phyloP scores from a whole-genome alignment of 2,888 invertebrate species.

The Aromia moschata region DNA sequence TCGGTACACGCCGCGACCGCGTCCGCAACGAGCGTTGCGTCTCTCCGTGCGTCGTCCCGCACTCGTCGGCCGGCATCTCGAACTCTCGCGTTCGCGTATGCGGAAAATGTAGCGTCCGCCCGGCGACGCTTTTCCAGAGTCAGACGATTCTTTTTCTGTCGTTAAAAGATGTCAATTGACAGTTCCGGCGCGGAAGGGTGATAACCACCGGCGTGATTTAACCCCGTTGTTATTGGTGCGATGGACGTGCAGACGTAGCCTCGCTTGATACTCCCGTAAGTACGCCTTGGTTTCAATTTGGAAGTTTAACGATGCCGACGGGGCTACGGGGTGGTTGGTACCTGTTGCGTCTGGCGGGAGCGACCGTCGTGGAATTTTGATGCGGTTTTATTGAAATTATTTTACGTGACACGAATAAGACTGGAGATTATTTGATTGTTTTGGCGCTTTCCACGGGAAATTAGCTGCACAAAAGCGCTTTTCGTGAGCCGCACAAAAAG shows the following conservation, averaged over 20 bases:
- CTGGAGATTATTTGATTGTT: background rate
- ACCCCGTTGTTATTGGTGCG: background rate
- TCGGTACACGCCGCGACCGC: background rate
- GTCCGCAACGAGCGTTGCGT: slow-evolving; percentile 9
- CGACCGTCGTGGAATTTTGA: background rate
- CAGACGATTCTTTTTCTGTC: too few species aligned
- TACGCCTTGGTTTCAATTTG: slow-evolving; percentile 6
- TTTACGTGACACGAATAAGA: background rate
- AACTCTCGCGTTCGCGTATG: too few species aligned
- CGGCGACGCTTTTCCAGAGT: too few species aligned
- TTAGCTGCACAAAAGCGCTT: too few species aligned
- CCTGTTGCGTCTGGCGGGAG: slow-evolving; percentile 8
- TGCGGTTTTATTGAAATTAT: background rate
- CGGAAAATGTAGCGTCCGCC: too few species aligned
- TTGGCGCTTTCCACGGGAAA: background rate
- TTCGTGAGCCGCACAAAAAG: too few species aligned
- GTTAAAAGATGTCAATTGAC: slow-evolving; percentile 11
- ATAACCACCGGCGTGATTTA: slow-evolving; percentile 3
- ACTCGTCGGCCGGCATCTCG: too few species aligned
- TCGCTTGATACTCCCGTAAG: slow-evolving; percentile 15
- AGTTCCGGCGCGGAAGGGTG: background rate
- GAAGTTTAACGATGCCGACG: background rate
- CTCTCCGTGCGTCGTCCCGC: background rate
- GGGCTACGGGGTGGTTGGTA: background rate
- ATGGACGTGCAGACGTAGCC: slow-evolving; percentile 2